Conservation (phyloP, 2,113 vertebrate species). For the Propithecus coquereli region DNA sequence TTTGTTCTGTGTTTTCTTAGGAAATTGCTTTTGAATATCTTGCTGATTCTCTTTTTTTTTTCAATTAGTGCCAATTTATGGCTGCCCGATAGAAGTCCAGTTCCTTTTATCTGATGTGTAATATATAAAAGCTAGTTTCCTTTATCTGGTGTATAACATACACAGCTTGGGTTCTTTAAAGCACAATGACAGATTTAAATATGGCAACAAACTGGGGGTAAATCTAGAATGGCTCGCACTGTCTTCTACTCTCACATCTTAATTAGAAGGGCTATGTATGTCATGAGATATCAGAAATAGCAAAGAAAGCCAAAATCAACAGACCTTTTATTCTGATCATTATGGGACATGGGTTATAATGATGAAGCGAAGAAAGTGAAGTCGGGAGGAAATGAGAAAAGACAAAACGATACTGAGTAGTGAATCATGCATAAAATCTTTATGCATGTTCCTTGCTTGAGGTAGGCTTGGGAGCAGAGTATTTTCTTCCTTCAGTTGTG, state of each 20-base stretch:
- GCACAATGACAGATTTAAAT: neutral
- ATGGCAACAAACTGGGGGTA: neutral
- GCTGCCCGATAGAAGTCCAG: neutral
- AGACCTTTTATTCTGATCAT: neutral
- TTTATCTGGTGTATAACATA: neutral
- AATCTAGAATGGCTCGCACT: neutral
- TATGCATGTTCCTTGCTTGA: neutral
- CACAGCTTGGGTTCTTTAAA: neutral
- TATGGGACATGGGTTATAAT: neutral
- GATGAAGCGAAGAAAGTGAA: neutral
- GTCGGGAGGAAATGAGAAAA: neutral
- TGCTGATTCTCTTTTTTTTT: neutral
- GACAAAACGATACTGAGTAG: neutral
- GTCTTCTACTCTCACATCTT: neutral
- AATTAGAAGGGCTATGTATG: neutral
- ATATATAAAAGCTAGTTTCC: neutral
- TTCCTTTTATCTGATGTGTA: neutral
- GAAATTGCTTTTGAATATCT: slow-evolving; percentile 25
- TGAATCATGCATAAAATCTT: neutral
- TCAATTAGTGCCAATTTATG: neutral
- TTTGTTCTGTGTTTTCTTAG: neutral
- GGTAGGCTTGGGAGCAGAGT: neutral
- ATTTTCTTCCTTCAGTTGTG: neutral
- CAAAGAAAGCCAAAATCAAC: neutral
- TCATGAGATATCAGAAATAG: neutral